Evolutionary conservation across 2,113 vertebrate species (phyloP), one percentile per base, ranked within the genome.

Genomic region (Neodontobutis hainanensis): DNA sequence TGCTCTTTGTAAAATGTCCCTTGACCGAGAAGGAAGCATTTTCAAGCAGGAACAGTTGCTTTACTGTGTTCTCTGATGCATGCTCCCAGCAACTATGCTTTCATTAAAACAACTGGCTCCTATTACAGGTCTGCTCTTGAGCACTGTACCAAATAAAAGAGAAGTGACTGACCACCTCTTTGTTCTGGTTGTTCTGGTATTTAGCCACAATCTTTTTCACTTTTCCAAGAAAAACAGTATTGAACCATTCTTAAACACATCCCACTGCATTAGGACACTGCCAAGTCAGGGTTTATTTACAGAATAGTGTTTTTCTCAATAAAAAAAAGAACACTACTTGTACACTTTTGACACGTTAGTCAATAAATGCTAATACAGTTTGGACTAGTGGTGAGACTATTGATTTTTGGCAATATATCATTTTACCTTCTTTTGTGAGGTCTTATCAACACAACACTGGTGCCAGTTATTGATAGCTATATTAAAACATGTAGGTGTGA

Each of bases 41-140:
- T 16, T 15, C 36, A 38, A 71, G 48, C 55, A 50, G 73, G 53
- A 76, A 14, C 36, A 55, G 62, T 82, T 70, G n/a, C 46, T 42
- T 69, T 9, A 15, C 15, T 55, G 69, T 19, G 72, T 47, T 66
- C 51, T 48, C 47, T 67, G 68, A 65, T 10, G 12, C 73, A 55
- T 64, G 50, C 61, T 57, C 61, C 57, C 68, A 76, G 52, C 45
- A 59, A 36, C 45, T 50, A 51, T 68, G 62, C 38, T 51, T 72
- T 69, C 65, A 78, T 75, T 82, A 58, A 72, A 79, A 61, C 44
- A 60, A 16, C 27, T 70, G 70, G 79, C 77, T 69, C 55, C 35
- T 55, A 16, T 79, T 81, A 75, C 34, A 19, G 16, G 9, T 71
- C 60, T 72, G 44, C 44, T 55, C 44, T 55, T 65, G 44, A 45